Conservation (phyloP, 2,888 invertebrate species). For the Tiphia femorata region DNA sequence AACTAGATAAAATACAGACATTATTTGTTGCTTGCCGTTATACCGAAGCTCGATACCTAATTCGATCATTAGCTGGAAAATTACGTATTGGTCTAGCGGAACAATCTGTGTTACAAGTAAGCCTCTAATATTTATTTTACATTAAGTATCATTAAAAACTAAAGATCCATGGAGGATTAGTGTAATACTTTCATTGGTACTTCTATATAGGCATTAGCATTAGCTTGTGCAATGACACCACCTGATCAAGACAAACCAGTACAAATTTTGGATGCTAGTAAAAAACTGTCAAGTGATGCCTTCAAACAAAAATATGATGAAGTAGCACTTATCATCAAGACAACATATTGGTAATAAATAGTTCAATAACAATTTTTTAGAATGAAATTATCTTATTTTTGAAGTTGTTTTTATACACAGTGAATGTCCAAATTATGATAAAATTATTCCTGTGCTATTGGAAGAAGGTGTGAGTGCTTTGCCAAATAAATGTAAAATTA, state of each 20-base stretch:
- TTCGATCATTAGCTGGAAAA: slow-evolving; percentile 93
- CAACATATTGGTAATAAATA: slow-evolving; percentile 85
- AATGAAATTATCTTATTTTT: slow-evolving; percentile 7
- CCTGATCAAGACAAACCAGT: slow-evolving; percentile 82
- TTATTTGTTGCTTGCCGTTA: slow-evolving; percentile 93
- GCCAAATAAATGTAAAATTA: slow-evolving; percentile 84
- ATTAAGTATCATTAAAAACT: too few relatives aligned
- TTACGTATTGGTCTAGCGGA: slow-evolving; percentile 97
- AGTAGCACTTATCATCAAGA: slow-evolving; percentile 84
- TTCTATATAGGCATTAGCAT: slow-evolving; percentile 80
- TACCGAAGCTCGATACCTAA: slow-evolving; percentile 90
- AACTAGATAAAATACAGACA: slow-evolving; percentile 90
- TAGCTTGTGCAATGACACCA: slow-evolving; percentile 86
- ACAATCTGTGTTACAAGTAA: slow-evolving; percentile 85
- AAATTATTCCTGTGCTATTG: slow-evolving; percentile 83
- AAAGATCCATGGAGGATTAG: not conserved
- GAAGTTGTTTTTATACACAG: slow-evolving; percentile 67
- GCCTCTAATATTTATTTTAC: slow-evolving; percentile 5
- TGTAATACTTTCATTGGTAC: not conserved
- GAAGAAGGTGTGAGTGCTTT: slow-evolving; percentile 81
- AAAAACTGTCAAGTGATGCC: slow-evolving; percentile 75
- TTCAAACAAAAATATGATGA: slow-evolving; percentile 85
- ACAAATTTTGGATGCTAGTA: slow-evolving; percentile 75
- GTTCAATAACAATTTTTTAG: not conserved
- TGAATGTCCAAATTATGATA: slow-evolving; percentile 95